These are phyloP conservation scores for Dascillus cervinus DNA, from an alignment of 2,888 invertebrate genomes.

Conservation along the genomic window DNA sequence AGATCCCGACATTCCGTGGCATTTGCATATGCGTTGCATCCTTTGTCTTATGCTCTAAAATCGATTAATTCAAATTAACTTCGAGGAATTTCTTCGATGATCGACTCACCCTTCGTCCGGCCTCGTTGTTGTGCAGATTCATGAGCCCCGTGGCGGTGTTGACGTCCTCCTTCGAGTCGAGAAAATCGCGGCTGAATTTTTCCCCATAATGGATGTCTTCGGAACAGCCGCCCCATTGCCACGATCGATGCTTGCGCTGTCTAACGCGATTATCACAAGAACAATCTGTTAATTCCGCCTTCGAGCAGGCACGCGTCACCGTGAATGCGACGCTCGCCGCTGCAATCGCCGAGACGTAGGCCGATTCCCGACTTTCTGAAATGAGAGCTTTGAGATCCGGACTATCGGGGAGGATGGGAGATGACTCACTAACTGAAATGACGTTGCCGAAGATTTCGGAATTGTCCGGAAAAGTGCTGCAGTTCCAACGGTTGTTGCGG, in stretches of 20 bases:
- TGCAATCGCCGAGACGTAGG: constrained; percentile 82
- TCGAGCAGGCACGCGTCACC: constrained; percentile 78
- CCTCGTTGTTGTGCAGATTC: constrained; percentile 90
- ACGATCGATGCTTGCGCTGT: constrained; percentile 59
- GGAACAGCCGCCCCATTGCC: constrained; percentile 93
- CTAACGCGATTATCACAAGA: constrained; percentile 79
- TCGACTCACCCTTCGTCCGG: constrained; percentile 69
- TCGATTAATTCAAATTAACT: constrained; percentile 5
- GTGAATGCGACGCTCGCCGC: constrained; percentile 86
- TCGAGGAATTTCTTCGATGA: neutral
- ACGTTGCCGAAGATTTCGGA: constrained; percentile 75
- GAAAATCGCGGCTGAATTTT: constrained; percentile 77
- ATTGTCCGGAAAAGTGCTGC: constrained; percentile 68
- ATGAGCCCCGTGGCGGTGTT: constrained; percentile 69
- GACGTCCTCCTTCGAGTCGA: constrained; percentile 72
- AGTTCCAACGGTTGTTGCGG: constrained; percentile 81
- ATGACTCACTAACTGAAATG: constrained; percentile 68
- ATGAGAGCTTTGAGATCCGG: constrained; percentile 13
- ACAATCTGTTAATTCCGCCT: constrained; percentile 80
- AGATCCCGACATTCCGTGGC: constrained; percentile 89
- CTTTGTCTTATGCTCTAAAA: constrained; percentile 59
- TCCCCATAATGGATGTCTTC: constrained; percentile 84
- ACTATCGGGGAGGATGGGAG: neutral
- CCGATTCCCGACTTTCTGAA: constrained; percentile 81
- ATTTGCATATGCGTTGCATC: constrained; percentile 86